Percentiles rank a stretch among this genome's conserved stretches.
phyloP scores from a whole-genome alignment of 2,113 vertebrate species.

The Forbesichthys papilliferus region DNA sequence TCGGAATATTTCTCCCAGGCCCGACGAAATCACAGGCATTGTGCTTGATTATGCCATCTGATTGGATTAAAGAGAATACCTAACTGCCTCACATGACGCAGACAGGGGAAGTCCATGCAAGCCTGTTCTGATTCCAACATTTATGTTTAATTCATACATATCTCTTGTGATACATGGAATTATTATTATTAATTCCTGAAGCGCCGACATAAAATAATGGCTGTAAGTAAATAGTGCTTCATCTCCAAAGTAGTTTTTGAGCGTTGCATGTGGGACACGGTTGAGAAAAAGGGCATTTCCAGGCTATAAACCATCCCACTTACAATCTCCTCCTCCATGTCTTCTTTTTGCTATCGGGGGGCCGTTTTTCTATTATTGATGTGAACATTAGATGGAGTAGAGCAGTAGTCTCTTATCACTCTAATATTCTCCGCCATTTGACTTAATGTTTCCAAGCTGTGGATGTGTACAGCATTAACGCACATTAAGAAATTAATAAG shows the following conservation, averaged over 20 bases:
- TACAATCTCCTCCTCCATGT: conserved; percentile 54
- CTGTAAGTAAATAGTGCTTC: conserved; percentile 30
- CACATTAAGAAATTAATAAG: conserved; percentile 67
- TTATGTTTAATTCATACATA: conserved; percentile 35
- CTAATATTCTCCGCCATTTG: conserved; percentile 56
- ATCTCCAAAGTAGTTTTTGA: conserved; percentile 9
- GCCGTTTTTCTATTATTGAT: conserved; percentile 48
- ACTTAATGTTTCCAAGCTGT: conserved; percentile 69
- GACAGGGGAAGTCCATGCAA: conserved; percentile 31
- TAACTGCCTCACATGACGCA: conserved; percentile 48
- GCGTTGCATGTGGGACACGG: conserved; percentile 27
- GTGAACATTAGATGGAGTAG: conserved; percentile 64
- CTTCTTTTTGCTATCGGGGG: conserved; percentile 54
- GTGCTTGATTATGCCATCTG: conserved; percentile 75
- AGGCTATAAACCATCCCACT: conserved; percentile 54
- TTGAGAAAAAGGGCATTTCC: conserved; percentile 16
- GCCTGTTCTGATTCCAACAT: conserved; percentile 38
- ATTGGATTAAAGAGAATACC: conserved; percentile 75
- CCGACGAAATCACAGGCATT: conserved; percentile 71
- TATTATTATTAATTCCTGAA: conserved; percentile 30
- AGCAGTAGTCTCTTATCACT: conserved; percentile 53
- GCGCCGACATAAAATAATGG: conserved; percentile 26
- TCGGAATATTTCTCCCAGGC: conserved; percentile 71
- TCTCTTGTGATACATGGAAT: conserved; percentile 19
- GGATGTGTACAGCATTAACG: conserved; percentile 45